phyloP scores from a whole-genome alignment of 2,113 vertebrate genomes.

The Camelus bactrianus region DNA sequence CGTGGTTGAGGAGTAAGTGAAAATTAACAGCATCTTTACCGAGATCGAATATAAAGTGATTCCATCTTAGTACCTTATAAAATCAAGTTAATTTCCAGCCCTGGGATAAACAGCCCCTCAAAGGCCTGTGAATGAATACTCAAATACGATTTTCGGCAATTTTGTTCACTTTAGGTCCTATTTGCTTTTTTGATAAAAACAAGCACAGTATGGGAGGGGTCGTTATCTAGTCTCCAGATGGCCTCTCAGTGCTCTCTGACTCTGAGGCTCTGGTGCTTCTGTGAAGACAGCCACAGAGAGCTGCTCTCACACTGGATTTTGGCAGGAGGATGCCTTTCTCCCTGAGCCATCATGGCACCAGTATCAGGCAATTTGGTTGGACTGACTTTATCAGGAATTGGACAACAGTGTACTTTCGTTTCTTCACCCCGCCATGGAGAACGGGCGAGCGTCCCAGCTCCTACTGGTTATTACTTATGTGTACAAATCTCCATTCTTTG shows the following conservation, averaged over 20 bases:
- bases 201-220: neutral
- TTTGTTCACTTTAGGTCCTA: slow-evolving; percentile 48
- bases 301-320: neutral
- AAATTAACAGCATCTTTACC: slow-evolving; percentile 75
- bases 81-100: slow-evolving; percentile 72
- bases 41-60: slow-evolving; percentile 66
- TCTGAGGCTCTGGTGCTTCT: neutral
- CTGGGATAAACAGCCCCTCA: slow-evolving; percentile 63
- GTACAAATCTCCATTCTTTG: neutral
- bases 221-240: slow-evolving; percentile 58
- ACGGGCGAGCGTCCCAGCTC: neutral
- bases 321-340: slow-evolving; percentile 31
- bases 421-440: neutral
- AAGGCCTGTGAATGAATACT: slow-evolving; percentile 67
- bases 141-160: neutral
- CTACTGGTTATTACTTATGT: neutral
- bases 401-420: neutral
- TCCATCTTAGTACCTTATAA: slow-evolving; percentile 69
- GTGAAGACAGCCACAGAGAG: neutral
- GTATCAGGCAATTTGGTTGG: slow-evolving; percentile 52
- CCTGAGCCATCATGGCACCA: neutral
- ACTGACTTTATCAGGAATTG: slow-evolving; percentile 66
- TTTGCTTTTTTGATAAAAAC: slow-evolving; percentile 49
- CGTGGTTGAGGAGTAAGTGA: slow-evolving; percentile 63
- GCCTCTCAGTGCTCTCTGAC: neutral